These are phyloP conservation scores for Diarsia dahlii DNA, from an alignment of 2,888 invertebrate species.

Conservation along the genomic window DNA sequence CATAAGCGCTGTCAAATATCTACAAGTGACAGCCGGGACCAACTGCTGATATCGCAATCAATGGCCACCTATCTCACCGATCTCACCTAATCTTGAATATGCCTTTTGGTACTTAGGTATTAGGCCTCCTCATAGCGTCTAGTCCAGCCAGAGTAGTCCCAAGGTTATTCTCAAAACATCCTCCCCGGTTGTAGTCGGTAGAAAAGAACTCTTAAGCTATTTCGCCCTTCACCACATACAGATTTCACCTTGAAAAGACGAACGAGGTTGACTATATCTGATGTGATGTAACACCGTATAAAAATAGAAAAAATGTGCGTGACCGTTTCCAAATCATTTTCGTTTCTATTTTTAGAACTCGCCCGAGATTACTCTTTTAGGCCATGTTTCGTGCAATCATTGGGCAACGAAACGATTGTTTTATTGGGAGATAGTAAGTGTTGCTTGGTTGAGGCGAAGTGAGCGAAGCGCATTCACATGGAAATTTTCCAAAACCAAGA, in stretches of 20 bases:
- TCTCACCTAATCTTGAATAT: no score
- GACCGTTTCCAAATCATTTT: conserved; percentile 8
- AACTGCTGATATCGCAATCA: background rate
- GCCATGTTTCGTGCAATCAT: conserved; percentile 28
- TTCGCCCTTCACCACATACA: background rate
- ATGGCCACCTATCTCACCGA: background rate
- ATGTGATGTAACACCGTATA: background rate
- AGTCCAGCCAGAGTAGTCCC: no score
- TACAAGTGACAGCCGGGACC: background rate
- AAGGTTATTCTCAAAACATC: no score
- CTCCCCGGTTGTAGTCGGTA: no score
- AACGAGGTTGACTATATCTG: background rate
- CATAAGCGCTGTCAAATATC: background rate
- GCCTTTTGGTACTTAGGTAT: no score
- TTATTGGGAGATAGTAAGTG: background rate
- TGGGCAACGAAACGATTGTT: conserved; percentile 29
- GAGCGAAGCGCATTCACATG: background rate
- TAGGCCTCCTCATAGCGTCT: no score
- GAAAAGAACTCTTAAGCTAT: no score
- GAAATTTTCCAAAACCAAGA: conserved; percentile 17
- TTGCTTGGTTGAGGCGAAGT: background rate
- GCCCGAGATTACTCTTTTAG: background rate
- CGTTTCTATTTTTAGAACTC: conserved; percentile 32
- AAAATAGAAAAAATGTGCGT: background rate
- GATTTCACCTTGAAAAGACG: background rate